Conservation (phyloP, 2,113 vertebrate species). For the Muntiacus muntjak region DNA sequence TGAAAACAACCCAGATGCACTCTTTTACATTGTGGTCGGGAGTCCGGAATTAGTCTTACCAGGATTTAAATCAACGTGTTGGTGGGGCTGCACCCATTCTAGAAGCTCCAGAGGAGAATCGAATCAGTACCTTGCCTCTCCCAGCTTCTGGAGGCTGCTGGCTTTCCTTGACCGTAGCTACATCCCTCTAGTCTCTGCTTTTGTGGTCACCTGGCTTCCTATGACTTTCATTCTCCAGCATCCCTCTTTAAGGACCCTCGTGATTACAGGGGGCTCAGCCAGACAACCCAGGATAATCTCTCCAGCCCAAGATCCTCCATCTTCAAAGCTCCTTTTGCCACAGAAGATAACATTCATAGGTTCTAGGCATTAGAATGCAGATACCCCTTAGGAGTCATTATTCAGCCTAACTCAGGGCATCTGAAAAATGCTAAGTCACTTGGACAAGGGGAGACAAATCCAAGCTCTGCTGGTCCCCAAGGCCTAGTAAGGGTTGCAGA, state of each 20-base stretch:
- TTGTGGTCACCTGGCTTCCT: background rate
- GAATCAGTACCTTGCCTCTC: background rate
- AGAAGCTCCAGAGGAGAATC: background rate
- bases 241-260: background rate
- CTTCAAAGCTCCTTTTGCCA: background rate
- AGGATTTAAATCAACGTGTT: background rate
- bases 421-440: background rate
- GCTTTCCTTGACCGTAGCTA: fast-evolving
- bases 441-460: background rate
- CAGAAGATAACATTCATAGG: background rate
- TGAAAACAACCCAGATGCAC: background rate
- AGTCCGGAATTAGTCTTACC: background rate
- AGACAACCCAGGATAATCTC: background rate
- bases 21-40: background rate
- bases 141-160: background rate
- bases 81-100: background rate
- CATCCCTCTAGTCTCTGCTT: background rate
- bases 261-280: background rate
- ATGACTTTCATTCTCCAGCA: background rate
- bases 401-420: background rate
- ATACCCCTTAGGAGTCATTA: background rate
- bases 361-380: background rate
- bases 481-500: background rate
- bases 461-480: background rate
- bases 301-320: background rate